Percentiles rank a stretch among this genome's conserved stretches.
Conservation (phyloP, 2,113 vertebrate genomes). For the Symphodus melops region DNA sequence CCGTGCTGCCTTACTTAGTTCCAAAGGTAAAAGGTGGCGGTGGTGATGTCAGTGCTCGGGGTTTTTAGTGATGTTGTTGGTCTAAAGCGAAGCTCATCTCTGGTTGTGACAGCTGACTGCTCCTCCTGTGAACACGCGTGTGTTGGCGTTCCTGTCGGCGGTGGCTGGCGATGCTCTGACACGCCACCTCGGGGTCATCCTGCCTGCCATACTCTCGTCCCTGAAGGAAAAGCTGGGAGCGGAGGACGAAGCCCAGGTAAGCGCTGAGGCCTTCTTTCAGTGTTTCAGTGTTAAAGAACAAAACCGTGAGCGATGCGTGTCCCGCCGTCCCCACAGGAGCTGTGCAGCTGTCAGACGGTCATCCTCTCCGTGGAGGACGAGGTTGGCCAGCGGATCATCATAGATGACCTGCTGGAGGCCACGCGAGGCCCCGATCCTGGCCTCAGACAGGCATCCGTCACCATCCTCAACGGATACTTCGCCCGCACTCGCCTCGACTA, state of each 20-base stretch:
- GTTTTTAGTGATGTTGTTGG: neutral
- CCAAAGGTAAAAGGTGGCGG: slow-evolving; percentile 87
- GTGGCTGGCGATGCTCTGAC: slow-evolving; percentile 97
- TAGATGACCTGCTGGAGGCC: slow-evolving; percentile 94
- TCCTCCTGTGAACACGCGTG: slow-evolving; percentile 94
- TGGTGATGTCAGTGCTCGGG: neutral
- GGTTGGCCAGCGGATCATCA: slow-evolving; percentile 93
- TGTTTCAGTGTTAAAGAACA: neutral
- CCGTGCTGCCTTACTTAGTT: slow-evolving; percentile 96
- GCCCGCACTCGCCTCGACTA: slow-evolving; percentile 94
- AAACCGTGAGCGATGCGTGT: neutral
- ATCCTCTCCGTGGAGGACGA: slow-evolving; percentile 97
- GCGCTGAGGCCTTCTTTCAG: neutral
- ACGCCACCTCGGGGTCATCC: slow-evolving; percentile 93
- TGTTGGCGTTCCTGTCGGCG: slow-evolving; percentile 95
- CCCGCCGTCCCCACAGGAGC: slow-evolving; percentile 82
- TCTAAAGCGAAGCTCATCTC: neutral
- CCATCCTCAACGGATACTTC: slow-evolving; percentile 95
- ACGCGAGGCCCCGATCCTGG: slow-evolving; percentile 90
- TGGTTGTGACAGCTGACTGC: slow-evolving; percentile 86
- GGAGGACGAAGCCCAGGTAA: slow-evolving; percentile 89
- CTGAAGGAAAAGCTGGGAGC: slow-evolving; percentile 93
- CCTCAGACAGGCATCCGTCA: slow-evolving; percentile 90
- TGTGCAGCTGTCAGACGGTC: slow-evolving; percentile 94
- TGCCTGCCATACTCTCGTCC: slow-evolving; percentile 94